Evolutionary conservation across 2,888 invertebrate species (phyloP).

Genomic region (Thelaira solivaga): DNA sequence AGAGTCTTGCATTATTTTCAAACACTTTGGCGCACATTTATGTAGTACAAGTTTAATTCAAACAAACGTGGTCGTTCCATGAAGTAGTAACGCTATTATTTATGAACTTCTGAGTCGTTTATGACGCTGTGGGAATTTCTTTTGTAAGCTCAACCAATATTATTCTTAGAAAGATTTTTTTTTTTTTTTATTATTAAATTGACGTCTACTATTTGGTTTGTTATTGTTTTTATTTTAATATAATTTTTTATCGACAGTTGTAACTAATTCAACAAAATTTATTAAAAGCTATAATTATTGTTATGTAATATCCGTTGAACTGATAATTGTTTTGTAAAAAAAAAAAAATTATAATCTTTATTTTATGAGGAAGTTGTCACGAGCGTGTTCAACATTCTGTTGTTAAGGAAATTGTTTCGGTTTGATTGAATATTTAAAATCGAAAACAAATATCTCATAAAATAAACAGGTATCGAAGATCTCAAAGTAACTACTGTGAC

Average conservation of each 20-base stretch:
- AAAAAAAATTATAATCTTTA: not conserved
- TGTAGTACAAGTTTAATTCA: slow-evolving; percentile 5
- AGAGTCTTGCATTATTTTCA: too few species aligned
- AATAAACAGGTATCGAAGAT: too few species aligned
- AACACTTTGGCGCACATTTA: not conserved
- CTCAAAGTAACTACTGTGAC: too few species aligned
- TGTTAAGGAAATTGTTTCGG: too few species aligned
- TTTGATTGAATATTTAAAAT: too few species aligned
- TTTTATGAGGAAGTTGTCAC: not conserved
- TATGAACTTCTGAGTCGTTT: not conserved
- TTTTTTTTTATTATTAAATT: too few species aligned
- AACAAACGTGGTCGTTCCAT: not conserved
- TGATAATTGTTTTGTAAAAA: slow-evolving; percentile 9
- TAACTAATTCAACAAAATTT: slow-evolving; percentile 4
- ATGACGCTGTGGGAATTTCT: slow-evolving; percentile 40
- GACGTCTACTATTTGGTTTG: slow-evolving; percentile 19
- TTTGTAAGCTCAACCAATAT: slow-evolving; percentile 19
- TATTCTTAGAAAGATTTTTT: slow-evolving; percentile 18
- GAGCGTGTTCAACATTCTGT: too few species aligned
- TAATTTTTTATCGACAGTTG: slow-evolving; percentile 27
- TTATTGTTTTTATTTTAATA: not conserved
- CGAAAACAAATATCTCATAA: too few species aligned
- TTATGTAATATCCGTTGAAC: slow-evolving; percentile 46
- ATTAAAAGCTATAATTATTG: slow-evolving; percentile 1
- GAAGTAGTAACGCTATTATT: slow-evolving; percentile 13